Evolutionary conservation across 53 echinoderm and acorn worm species (phyloP), one percentile per base, ranked within the genome.

Genomic region (Holothuria leucospilota): DNA sequence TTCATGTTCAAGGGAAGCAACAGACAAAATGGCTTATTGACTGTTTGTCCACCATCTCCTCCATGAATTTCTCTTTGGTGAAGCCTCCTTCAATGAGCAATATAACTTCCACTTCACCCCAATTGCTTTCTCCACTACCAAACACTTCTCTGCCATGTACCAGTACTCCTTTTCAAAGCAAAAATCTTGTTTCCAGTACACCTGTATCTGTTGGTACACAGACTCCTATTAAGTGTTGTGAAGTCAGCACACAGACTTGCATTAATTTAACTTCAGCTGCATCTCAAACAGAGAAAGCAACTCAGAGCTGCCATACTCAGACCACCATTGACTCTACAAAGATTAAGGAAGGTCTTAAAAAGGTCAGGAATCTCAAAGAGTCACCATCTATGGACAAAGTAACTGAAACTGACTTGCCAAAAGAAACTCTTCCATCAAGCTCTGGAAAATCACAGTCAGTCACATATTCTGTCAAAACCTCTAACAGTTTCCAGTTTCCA

Each of bases 71-170:
- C 27, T 67, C 67, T 12, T 30, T 67, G 67, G 67, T 67, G 0
- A 67, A 30, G 27, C 67, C 67, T 67, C 67, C 67, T 29, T 29
- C 28, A 20, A 30, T 23, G 24, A 15, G 6, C 67, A 67, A 20
- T 23, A 9, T 24, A 63, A 18, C 67, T 26, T 20, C 28, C 5
- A 12, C 67, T 10, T 67, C 28, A 18, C 12, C 26, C 15, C 67
- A 67, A n/a, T 20, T 66, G 66, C 66, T 27, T 25, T 27, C 66
- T 66, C 66, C 66, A n/a, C 21, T 66, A 66, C 66, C 66, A 66
- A 13, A 1, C 24, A 9, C 66, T 9, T 66, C 52, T 14, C 2
- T 13, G 26, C 67, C 67, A 21, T 30, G 67, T 26, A 67, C 67
- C 11, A 67, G 67, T 67, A 26, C 67, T 67, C 67, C 66, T 2